These are phyloP conservation scores for Zapornia atra DNA, from an alignment of 2,113 vertebrate genomes.

Conservation along the genomic window DNA sequence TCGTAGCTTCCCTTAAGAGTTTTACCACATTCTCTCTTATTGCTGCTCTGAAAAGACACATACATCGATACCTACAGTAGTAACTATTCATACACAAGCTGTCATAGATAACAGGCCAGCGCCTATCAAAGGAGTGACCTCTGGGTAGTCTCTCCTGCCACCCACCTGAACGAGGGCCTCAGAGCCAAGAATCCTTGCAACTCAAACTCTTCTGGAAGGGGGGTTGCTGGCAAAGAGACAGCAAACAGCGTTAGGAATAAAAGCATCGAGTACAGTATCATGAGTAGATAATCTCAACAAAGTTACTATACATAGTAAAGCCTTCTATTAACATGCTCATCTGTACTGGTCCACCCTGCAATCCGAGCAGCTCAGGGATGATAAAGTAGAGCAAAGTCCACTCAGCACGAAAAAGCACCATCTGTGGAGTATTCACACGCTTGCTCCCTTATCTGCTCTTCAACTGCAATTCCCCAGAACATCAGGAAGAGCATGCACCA, in stretches of 20 bases:
- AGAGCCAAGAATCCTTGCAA: constrained; percentile 96
- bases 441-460: not conserved
- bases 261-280: not conserved
- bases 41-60: not conserved
- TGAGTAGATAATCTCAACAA: not conserved
- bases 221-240: constrained; percentile 78
- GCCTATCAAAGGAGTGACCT: not conserved
- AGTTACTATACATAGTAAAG: not conserved
- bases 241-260: constrained; percentile 4
- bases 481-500: not conserved
- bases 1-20: not conserved
- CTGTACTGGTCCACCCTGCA: not conserved
- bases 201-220: constrained; percentile 98
- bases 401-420: not conserved
- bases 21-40: not conserved
- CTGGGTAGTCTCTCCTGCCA: not conserved
- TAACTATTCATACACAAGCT: not conserved
- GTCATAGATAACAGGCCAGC: not conserved
- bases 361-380: not conserved
- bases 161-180: constrained; percentile 91
- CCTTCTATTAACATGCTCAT: not conserved
- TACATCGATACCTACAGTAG: not conserved
- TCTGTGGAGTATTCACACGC: not conserved
- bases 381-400: not conserved
- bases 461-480: not conserved